Conservation (phyloP, 2,113 vertebrate genomes). For the Axis porcinus region DNA sequence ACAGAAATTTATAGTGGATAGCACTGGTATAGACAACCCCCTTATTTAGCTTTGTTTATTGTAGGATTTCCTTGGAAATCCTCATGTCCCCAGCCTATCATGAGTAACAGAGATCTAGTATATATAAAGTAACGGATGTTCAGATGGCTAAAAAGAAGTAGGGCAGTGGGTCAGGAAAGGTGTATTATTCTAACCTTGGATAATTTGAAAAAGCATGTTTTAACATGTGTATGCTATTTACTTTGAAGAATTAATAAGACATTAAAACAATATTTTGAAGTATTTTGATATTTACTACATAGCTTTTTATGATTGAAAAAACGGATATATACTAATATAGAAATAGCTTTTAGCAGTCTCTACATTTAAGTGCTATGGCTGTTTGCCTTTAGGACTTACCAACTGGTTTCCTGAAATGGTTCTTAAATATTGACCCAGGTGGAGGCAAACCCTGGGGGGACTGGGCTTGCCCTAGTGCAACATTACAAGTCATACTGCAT, state of each 20-base stretch:
- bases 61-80: neutral
- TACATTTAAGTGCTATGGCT: neutral
- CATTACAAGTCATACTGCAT: neutral
- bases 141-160: neutral
- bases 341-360: neutral
- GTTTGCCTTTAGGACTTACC: neutral
- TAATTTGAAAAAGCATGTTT: neutral
- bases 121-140: neutral
- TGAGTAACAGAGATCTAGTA: neutral
- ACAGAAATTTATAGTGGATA: neutral
- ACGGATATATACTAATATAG: neutral
- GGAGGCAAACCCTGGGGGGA: neutral
- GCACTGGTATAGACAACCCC: neutral
- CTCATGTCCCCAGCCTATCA: neutral
- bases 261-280: neutral
- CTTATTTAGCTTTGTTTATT: neutral
- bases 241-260: neutral
- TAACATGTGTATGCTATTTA: neutral
- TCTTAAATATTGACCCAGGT: constrained; percentile 7
- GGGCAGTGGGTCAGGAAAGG: neutral
- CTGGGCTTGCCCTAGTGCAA: neutral
- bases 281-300: neutral
- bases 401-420: neutral
- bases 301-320: neutral
- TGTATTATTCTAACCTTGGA: neutral